phyloP scores from a whole-genome alignment of 2,797 vertebrate species.

The Tragelaphus oryx region DNA sequence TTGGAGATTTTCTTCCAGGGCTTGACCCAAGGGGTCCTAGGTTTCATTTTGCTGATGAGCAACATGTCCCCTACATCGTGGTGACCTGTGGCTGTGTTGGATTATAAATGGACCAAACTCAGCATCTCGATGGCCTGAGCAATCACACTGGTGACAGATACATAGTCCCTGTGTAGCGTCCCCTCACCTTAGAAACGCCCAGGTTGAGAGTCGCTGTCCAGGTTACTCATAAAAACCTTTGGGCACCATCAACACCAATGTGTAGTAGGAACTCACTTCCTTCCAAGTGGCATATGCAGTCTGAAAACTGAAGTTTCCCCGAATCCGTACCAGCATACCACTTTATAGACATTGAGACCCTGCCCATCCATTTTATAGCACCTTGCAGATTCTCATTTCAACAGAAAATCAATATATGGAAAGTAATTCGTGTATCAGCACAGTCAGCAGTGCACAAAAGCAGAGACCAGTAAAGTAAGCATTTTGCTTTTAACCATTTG shows the following conservation, averaged over 20 bases:
- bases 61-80: not conserved
- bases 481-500: constrained; percentile 20
- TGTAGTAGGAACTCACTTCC: not conserved
- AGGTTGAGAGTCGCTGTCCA: not conserved
- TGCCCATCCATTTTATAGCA: constrained; percentile 39
- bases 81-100: not conserved
- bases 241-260: not conserved
- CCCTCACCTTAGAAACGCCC: not conserved
- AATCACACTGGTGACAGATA: not conserved
- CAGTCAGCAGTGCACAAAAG: constrained; percentile 40
- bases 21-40: not conserved
- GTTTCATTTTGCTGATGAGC: not conserved
- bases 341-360: not conserved
- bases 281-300: not conserved
- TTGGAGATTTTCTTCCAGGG: not conserved
- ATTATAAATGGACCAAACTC: not conserved
- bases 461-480: constrained; percentile 48
- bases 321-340: not conserved
- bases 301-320: not conserved
- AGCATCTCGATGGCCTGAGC: not conserved
- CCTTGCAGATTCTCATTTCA: constrained; percentile 44
- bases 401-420: constrained; percentile 72
- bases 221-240: not conserved
- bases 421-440: constrained; percentile 51
- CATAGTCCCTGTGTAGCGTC: not conserved